Base-by-base conservation (phyloP, 2,113 vertebrate genomes). In the Herpetotheres cachinnans region DNA sequence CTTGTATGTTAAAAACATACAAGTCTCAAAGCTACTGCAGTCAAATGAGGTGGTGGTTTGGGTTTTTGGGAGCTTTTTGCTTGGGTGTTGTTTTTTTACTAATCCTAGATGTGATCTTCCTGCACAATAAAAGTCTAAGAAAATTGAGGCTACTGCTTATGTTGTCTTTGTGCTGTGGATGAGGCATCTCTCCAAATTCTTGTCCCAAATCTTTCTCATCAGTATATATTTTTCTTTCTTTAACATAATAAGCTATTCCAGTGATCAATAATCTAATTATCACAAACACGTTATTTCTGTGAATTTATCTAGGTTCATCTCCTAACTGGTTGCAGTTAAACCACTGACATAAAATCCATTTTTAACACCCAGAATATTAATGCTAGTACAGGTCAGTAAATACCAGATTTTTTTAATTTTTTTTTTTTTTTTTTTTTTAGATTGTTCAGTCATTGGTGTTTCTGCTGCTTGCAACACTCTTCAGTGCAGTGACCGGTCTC, bases 401-500 rank as follows among this genome's bases (percentile, higher is more conserved):
- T 52, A 77, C 11, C 34, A 36, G 19, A 8, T 89, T 69, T 52
- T 46, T 81, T 32, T n/a, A n/a, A n/a, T n/a, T 58, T 27, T 9
- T 32, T 26, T n/a, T 14, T 36, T 69, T 56, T 25, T 50, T 47
- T 71, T 82, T n/a, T 93, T 46, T 85, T 50, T 52, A 99, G 99
- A 99, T 99, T 95, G 98, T 97, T 92, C 99, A 99, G 88, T 99
- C 99, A 1, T 96, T 99, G 81, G 97, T 98, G 22, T 99, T 99
- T 96, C 97, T 99, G 89, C 98, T 98, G 32, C 98, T 99, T 50
- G 99, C 99, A 62, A 99, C 99, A 2, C 98, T 99, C 76, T 99
- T 99, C 98, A 99, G 99, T 93, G 99, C 99, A 42, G 49, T 99
- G 59, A 99, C 99, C 29, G 99, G 99, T 89, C 98, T 99, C 46